Evolutionary conservation across 2,888 invertebrate genomes (phyloP).

Genomic region (Lasioglossum villosulum): DNA sequence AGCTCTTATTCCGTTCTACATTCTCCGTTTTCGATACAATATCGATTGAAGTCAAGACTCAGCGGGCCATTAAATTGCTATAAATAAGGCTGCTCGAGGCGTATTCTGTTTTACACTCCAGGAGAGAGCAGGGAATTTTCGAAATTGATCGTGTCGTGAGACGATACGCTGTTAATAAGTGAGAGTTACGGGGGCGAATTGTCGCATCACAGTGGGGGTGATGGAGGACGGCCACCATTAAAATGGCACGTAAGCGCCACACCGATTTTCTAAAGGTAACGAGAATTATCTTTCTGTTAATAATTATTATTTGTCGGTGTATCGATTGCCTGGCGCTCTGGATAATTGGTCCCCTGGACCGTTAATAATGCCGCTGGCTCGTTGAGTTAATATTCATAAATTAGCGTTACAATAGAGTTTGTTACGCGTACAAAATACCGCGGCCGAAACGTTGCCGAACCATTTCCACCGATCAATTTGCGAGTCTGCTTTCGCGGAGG

Average conservation of each 20-base stretch:
- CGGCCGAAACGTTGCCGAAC: neutral
- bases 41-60: constrained; percentile 10
- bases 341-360: constrained; percentile 55
- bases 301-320: constrained; percentile 58
- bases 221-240: constrained; percentile 6
- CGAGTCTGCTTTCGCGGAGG: neutral
- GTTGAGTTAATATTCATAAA: constrained; percentile 64
- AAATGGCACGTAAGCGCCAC: neutral
- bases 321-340: constrained; percentile 51
- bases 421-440: constrained; percentile 29
- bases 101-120: neutral
- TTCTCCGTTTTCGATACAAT: neutral
- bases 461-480: constrained; percentile 7
- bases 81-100: neutral
- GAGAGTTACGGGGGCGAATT: constrained; percentile 12
- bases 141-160: neutral
- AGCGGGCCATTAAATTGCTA: constrained; percentile 20
- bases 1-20: neutral
- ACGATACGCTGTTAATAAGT: constrained; percentile 29
- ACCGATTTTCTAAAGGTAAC: constrained; percentile 45
- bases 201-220: neutral
- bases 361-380: constrained; percentile 57
- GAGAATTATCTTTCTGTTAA: constrained; percentile 55
- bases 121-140: neutral
- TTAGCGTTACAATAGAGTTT: constrained; percentile 58